phyloP scores from a whole-genome alignment of 2,888 invertebrate species.

The Auanema sp. region DNA sequence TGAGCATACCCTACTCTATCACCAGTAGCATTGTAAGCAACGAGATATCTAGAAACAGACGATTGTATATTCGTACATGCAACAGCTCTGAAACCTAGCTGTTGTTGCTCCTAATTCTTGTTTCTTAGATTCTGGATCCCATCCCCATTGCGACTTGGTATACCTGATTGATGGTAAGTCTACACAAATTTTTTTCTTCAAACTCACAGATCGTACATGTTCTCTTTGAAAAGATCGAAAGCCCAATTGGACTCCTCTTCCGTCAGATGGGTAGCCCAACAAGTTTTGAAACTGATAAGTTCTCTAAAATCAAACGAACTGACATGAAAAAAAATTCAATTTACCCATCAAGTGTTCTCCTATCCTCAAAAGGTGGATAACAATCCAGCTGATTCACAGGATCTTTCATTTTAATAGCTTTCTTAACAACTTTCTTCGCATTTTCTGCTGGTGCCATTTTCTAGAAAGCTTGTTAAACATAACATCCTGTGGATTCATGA shows the following conservation, averaged over 20 bases:
- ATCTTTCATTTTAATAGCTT: slow-evolving; percentile 47
- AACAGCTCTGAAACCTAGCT: slow-evolving; percentile 62
- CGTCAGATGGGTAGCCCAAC: slow-evolving; percentile 56
- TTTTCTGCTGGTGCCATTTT: slow-evolving; percentile 69
- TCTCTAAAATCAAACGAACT: slow-evolving; percentile 40
- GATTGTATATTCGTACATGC: background rate
- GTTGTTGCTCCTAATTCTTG: slow-evolving; percentile 67
- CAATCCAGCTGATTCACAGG: slow-evolving; percentile 41
- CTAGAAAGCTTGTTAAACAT: too few species aligned
- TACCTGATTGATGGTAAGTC: slow-evolving; percentile 62
- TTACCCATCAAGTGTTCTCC: slow-evolving; percentile 44
- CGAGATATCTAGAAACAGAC: slow-evolving; percentile 29
- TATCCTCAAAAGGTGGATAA: slow-evolving; percentile 19
- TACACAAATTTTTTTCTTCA: too few species aligned
- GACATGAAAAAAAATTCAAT: slow-evolving; percentile 12
- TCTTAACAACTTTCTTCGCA: slow-evolving; percentile 66
- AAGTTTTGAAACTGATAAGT: slow-evolving; percentile 33
- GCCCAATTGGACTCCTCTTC: slow-evolving; percentile 47
- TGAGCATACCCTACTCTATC: slow-evolving; percentile 77
- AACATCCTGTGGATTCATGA: too few species aligned
- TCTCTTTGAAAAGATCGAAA: slow-evolving; percentile 51
- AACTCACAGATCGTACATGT: slow-evolving; percentile 56
- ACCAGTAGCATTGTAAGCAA: slow-evolving; percentile 32
- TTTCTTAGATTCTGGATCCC: slow-evolving; percentile 66
- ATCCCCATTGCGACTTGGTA: slow-evolving; percentile 74